Base-by-base conservation (phyloP, 2,113 vertebrate genomes). In the Festucalex cinctus region DNA sequence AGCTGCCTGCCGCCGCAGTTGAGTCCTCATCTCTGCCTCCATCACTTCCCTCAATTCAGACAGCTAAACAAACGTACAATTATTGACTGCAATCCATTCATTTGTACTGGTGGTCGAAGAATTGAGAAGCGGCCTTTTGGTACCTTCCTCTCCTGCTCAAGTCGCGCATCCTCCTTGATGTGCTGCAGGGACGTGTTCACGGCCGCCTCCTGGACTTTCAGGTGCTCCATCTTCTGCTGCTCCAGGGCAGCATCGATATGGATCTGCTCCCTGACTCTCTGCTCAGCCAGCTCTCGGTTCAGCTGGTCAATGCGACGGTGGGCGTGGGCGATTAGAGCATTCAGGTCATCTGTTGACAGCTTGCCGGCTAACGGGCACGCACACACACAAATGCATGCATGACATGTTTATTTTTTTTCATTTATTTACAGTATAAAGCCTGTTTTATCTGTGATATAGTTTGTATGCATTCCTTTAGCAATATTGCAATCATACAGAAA, bases 261-360 rank as follows among this genome's bases (percentile, higher is more conserved):
- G 82, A 98, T 93, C 88, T 97, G 93, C 70, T 98, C 96, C 0
- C 91, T 70, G 32, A 96, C 95, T 0, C 94, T 86, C 90, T 97
- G 95, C 68, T 98, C 95, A 0, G 95, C 95, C 63, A 99, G 91
- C 80, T 96, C 92, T 72, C 76, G 86, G 83, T 95, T 97, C 1
- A 98, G 82, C 83, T 98, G 97, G 85, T 98, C 96, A 0, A 98
- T 97, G 66, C 96, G 96, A 0, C 96, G 96, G 76, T 99, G 97
- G 0, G 95, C 95, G 0, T 99, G 96, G 0, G 95, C 96, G 0
- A 99, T 95, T 58, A 99, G 91, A 0, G 96, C 93, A 41, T 98
- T 99, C 37, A 99, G 86, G 81, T 99, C 96, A 0, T 99, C 96
- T 0, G 79, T 53, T 0, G 93, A 95, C 53, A 99, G 75, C 78